Base-by-base conservation (phyloP, 2,888 invertebrate genomes). In the Gibbula magus region DNA sequence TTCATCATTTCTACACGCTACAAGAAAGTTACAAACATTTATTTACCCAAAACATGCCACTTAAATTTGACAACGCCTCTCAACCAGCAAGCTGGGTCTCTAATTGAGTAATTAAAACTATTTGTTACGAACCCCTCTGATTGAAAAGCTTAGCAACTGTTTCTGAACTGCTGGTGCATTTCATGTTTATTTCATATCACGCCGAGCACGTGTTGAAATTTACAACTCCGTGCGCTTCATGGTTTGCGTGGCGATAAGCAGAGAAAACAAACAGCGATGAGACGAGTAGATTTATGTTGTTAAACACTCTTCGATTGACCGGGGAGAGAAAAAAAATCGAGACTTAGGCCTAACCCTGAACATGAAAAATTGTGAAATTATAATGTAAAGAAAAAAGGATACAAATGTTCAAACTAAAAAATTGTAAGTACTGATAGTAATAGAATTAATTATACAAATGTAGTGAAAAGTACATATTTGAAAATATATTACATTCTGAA, bases 11-110 rank as follows among this genome's bases (percentile, higher is more conserved):
- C 61, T n/a, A 29, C 25, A 25, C 29, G 29, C 13, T 25, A n/a
- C 16, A 29, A 29, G 61, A 61, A 61, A 61, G 29, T 29, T 61
- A 25, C 61, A 61, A 29, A 61, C 61, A 61, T 61, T 61, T 61
- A 61, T 61, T 61, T 61, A 61, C 61, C 61, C 61, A 61, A 61
- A 61, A 61, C 61, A 61, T 29, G 61, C 61, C 61, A 61, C 61
- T 61, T 61, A 61, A 61, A 61, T 61, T 29, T 61, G 61, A 61
- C 61, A 61, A 61, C 61, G 61, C 25, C 16, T 29, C 61, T 29
- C 61, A 61, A 61, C 8, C 25, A 61, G 16, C 29, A 61, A 61
- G 16, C 61, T 25, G 29, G 16, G 61, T 61, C 29, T 29, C 61
- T 61, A 61, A 61, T 61, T 61, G 61, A 61, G 61, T 61, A 61